Conservation (phyloP, 2,113 vertebrate genomes). For the Gracilinanus agilis region DNA sequence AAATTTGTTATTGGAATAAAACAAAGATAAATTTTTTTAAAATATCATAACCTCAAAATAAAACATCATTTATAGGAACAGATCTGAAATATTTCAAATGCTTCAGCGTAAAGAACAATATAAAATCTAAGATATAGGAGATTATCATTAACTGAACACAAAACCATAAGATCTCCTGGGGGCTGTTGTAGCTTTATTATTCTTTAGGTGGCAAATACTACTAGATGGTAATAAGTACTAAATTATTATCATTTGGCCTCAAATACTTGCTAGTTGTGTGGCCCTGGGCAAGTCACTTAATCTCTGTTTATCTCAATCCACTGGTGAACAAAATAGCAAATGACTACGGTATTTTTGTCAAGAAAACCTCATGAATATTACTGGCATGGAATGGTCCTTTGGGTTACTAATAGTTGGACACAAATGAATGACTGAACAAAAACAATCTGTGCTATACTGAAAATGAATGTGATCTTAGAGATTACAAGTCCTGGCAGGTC, state of each 20-base stretch:
- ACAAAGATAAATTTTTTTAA: no score
- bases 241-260: not conserved
- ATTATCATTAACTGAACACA: not conserved
- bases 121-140: not conserved
- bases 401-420: no score
- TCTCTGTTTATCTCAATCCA: no score
- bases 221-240: not conserved
- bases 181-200: not conserved
- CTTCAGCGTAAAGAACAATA: not conserved
- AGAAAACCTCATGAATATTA: no score
- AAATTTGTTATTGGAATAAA: no score
- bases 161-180: not conserved
- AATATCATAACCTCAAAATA: no score
- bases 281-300: no score
- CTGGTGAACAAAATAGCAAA: no score
- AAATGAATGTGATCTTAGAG: not conserved
- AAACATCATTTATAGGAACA: not conserved
- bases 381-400: no score
- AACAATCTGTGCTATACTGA: not conserved
- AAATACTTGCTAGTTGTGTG: no score
- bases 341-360: no score
- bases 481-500: not conserved
- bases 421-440: no score
- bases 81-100: not conserved
- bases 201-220: not conserved